Percentiles rank a stretch among this genome's conserved stretches.
These are phyloP conservation scores for Nephrotoma flavescens DNA, from an alignment of 2,888 invertebrate species.

Conservation along the genomic window DNA sequence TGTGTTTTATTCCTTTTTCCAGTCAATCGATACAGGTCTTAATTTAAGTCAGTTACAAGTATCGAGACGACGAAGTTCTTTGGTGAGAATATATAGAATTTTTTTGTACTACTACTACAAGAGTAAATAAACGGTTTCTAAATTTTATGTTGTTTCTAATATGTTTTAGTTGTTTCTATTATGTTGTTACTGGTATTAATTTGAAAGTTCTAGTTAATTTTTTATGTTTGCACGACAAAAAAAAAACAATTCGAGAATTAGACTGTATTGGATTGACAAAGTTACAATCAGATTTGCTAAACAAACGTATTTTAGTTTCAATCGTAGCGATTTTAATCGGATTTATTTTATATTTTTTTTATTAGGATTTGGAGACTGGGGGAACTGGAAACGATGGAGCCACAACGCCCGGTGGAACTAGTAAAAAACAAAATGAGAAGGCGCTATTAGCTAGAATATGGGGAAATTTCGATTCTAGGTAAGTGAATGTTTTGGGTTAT, in stretches of 20 bases:
- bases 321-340: not conserved
- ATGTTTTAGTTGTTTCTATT: no score
- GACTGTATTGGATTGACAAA: not conserved
- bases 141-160: not conserved
- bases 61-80: conserved; percentile 22
- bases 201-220: not conserved
- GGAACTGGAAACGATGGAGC: conserved; percentile 19
- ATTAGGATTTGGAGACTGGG: not conserved
- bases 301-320: not conserved
- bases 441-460: conserved; percentile 70
- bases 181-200: not conserved
- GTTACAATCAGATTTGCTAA: not conserved
- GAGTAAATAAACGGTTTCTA: not conserved
- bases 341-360: not conserved
- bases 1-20: conserved; percentile 7
- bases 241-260: not conserved
- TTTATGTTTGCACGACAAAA: not conserved
- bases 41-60: conserved; percentile 26
- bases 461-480: conserved; percentile 72
- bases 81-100: conserved; percentile 18
- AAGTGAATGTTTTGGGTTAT: not conserved
- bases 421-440: conserved; percentile 47
- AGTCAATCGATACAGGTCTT: conserved; percentile 27
- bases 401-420: conserved; percentile 18
- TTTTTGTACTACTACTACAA: not conserved